A percentile compares a stretch with the other conserved stretches of the same genome.
phyloP scores from a whole-genome alignment of 2,797 vertebrate genomes.

The Acanthurus tractus region DNA sequence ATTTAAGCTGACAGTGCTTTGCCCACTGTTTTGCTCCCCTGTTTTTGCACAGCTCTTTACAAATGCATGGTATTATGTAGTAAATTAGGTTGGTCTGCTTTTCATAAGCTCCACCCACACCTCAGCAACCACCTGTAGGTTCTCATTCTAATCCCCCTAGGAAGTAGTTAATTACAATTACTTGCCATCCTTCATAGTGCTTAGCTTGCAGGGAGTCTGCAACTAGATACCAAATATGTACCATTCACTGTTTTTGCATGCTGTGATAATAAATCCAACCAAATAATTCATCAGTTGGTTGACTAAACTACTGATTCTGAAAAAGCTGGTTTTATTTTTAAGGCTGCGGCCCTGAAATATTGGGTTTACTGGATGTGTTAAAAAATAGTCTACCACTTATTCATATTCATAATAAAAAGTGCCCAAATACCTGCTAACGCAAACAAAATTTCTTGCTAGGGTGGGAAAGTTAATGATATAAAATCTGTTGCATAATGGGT shows the following conservation, averaged over 20 bases:
- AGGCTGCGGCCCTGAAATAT: slow-evolving; percentile 8
- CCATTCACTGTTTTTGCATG: neutral
- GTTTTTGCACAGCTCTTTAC: neutral
- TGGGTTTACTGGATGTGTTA: slow-evolving; percentile 2
- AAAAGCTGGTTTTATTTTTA: slow-evolving; percentile 1
- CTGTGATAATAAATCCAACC: neutral
- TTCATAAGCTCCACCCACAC: neutral
- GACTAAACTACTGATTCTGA: slow-evolving; percentile 1
- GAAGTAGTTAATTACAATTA: neutral
- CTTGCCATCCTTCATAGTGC: neutral
- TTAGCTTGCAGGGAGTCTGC: neutral
- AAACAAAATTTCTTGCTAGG: neutral
- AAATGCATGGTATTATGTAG: neutral
- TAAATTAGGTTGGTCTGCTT: neutral
- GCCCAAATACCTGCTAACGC: neutral
- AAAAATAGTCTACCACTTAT: too few species aligned
- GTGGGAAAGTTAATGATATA: neutral
- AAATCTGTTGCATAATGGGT: neutral
- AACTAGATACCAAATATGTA: slow-evolving; percentile 5
- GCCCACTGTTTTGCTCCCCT: neutral
- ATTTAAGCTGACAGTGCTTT: slow-evolving; percentile 2
- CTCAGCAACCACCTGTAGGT: slow-evolving; percentile 4
- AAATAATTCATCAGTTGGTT: neutral
- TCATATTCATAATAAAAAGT: too few species aligned
- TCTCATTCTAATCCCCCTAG: neutral